Base-by-base conservation (phyloP, 2,797 vertebrate species). In the Sebastes flavidus region DNA sequence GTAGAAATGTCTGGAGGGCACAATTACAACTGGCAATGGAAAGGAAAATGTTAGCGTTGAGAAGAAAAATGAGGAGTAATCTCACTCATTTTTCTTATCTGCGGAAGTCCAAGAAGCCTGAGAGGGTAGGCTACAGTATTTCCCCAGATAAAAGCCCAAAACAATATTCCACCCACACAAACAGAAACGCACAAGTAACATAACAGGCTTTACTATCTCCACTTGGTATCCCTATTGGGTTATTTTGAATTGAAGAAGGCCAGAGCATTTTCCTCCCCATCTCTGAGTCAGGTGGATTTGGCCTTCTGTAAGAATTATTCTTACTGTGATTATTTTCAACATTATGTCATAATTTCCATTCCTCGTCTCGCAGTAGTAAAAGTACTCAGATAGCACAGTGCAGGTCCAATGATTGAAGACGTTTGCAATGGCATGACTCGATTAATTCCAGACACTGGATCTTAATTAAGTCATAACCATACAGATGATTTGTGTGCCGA, bases 21-120 rank as follows among this genome's bases (percentile, higher is more conserved):
- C 86, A 93, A 94, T 94, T 94, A 94, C 86, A 85, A 83, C 83
- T 71, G 49, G 91, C 90, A 87, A 85, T 71, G 81, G 88, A 76
- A 91, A 90, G 85, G 90, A 93, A 93, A 92, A 92, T 88, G 86
- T 91, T 94, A 90, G 88, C 84, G 80, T 82, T 90, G 87, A 91
- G 87, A 88, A 93, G 91, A 94, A 92, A 93, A 92, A 94, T 80
- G 85, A 92, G 90, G 83, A 81, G 85, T 88, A 94, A 94, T 92
- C 91, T 87, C 59, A 56, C 84, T 84, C 83, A 89, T 94, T 94
- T 94, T 92, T 92, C 89, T 92, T 90, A 92, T 92, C 89, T 81
- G 67, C n/a, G 11, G 75, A 89, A 77, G 89, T 89, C 83, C 81
- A 82, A 88, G 82, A 81, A 86, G 85, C 78, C 87, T 71, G 69